A percentile compares a stretch with the other conserved stretches of the same genome.
phyloP scores from a whole-genome alignment of 2,113 vertebrate genomes.

The Chloroceryle aenea region DNA sequence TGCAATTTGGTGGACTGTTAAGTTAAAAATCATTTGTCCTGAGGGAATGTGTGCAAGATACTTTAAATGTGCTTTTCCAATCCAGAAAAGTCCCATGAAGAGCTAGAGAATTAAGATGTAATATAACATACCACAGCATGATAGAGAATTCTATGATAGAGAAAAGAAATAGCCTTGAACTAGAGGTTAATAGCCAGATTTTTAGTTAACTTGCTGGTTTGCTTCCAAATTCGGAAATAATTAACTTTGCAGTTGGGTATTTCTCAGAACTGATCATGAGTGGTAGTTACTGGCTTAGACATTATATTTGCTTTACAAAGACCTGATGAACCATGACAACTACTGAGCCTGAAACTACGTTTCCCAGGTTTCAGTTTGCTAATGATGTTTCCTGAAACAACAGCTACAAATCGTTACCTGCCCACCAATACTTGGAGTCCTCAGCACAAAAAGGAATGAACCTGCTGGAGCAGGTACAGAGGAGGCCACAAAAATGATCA shows the following conservation, averaged over 20 bases:
- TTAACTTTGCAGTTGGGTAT: not conserved
- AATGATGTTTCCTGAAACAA: not conserved
- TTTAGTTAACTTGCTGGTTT: not conserved
- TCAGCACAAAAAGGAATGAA: too few relatives aligned
- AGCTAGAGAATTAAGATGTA: not conserved
- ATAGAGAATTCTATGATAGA: not conserved
- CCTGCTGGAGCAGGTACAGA: too few relatives aligned
- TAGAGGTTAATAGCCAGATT: not conserved
- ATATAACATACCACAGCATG: not conserved
- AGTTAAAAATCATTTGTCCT: not conserved
- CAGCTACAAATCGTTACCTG: not conserved
- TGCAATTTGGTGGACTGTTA: not conserved
- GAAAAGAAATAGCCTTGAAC: not conserved
- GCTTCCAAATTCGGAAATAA: not conserved
- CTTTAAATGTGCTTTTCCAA: not conserved
- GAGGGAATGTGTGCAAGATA: not conserved
- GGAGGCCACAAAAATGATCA: too few relatives aligned
- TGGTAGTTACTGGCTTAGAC: not conserved
- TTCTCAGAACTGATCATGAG: not conserved
- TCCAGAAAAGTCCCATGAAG: not conserved
- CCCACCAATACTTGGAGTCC: not conserved
- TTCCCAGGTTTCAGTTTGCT: not conserved
- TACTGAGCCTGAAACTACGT: not conserved
- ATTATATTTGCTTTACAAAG: not conserved
- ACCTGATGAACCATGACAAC: not conserved